Conservation (phyloP, 2,113 vertebrate species). For the Bagarius yarrelli region DNA sequence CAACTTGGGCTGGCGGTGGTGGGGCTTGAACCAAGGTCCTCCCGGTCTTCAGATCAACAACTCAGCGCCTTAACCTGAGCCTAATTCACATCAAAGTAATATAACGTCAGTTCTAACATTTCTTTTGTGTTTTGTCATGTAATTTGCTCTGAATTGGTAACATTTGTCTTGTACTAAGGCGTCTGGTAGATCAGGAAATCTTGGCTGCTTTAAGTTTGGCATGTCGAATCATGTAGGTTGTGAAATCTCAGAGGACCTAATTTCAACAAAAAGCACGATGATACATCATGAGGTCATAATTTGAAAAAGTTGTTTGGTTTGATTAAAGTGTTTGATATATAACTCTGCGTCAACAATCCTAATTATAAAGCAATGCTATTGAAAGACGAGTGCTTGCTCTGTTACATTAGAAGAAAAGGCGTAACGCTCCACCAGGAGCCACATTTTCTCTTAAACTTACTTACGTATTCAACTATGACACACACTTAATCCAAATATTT, state of each 20-base stretch:
- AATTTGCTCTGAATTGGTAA: conserved; percentile 12
- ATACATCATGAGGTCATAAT: conserved; percentile 1
- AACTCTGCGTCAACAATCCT: background rate
- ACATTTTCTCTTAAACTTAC: background rate
- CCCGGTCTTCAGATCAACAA: too few species aligned
- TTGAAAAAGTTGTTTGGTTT: conserved; percentile 1
- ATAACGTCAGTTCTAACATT: background rate
- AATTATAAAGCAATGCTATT: background rate
- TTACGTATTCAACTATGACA: conserved; percentile 16
- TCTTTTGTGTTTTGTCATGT: conserved; percentile 11
- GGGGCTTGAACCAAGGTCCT: too few species aligned
- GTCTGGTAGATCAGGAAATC: conserved; percentile 80
- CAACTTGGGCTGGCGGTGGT: too few species aligned
- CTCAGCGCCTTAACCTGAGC: conserved; percentile 67
- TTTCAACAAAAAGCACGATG: background rate
- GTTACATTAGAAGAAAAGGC: background rate
- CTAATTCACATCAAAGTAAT: conserved; percentile 68
- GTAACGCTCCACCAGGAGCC: conserved; percentile 10
- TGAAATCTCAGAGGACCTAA: conserved; percentile 67
- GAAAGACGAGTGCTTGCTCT: conserved; percentile 2
- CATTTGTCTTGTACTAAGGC: conserved; percentile 69
- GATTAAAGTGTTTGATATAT: background rate
- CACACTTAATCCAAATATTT: conserved; percentile 40
- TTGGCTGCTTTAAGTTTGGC: conserved; percentile 76
- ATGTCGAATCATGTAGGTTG: conserved; percentile 76